Evolutionary conservation across 2,797 vertebrate species (phyloP), one percentile per base, ranked within the genome.

Genomic region (Spinus pinus): DNA sequence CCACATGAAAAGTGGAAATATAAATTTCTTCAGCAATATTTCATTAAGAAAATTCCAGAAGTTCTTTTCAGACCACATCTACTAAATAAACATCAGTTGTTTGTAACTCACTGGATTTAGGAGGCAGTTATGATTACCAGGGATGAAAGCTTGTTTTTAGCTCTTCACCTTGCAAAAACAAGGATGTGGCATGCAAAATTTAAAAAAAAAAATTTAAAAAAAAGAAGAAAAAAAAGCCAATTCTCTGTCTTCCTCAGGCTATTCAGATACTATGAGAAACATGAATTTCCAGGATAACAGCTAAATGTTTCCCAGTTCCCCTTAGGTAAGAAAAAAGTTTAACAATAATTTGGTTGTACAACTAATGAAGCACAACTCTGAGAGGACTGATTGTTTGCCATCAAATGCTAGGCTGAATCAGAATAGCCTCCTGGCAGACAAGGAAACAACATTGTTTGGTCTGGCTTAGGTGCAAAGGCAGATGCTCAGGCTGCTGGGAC

Each of bases 401-500:
- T 22, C 28, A 18, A 35, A 23, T 14, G 15, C 27, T 35, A n/a
- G 31, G 17, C 12, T 67, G 17, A 31, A 22, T 50, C 11, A 41
- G 18, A 88, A 28, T 5, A 64, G 47, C 27, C 12, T 79, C 13
- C 41, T 35, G 31, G 37, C 7, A 47, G 33, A 39, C 6, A 54
- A 10, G 4, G 57, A 6, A 13, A 14, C 20, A 37, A 14, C 37
- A 41, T 37, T 20, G 24, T 4, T 13, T 24, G 20, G 3, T 11
- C 25, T 57, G 22, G 22, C 6, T 24, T 8, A 20, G 15, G 35
- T 39, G 24, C 39, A 51, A 51, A 14, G 9, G 37, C 22, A 62
- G 28, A 9, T 51, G 0, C 1, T 44, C 18, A 44, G 10, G 1
- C 0, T 24, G 35, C 14, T 1, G 4, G 5, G 23, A 37, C 0